Base-by-base conservation (phyloP, 2,888 invertebrate species). In the Ashinkailepas kermadecensis region DNA sequence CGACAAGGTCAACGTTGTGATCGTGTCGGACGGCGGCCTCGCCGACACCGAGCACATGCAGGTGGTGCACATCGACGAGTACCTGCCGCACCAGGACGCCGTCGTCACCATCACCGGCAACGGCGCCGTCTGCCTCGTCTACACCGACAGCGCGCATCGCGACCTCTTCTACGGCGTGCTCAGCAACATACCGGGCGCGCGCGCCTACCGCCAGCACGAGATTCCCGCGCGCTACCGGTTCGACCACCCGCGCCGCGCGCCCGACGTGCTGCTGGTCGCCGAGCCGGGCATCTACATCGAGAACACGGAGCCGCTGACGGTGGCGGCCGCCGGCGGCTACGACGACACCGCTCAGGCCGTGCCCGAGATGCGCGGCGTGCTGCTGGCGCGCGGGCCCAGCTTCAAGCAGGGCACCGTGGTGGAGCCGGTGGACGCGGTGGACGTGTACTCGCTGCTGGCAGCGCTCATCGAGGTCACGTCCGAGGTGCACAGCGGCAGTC, bases 371-470 rank as follows among this genome's bases (percentile, higher is more conserved):
- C 84, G 86, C 81, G 85, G 86, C 70, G 85, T 87, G 70, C 86
- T 87, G 83, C 85, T 87, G 81, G 87, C 85, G 4, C 85, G 84
- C 83, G 87, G 87, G 81, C 86, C 86, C 83, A 86, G 87, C 70
- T 88, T 89, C 84, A 86, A 86, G 81, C 84, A 85, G 79, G 87
- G 87, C 74, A 84, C 85, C 74, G 85, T 86, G 15, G 84, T 85
- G 21, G 84, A 86, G 18, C 87, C 88, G 2, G 87, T 89, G 64
- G 84, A 87, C 64, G 86, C 87, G 78, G 88, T 89, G 59, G 89
- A 89, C 85, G 85, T 89, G 74, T 90, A 90, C 84, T 88, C 88
- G 59, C 85, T 89, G 81, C 86, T 89, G 83, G 87, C 89, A 81
- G 85, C 88, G 82, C 84, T 89, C 9, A 85, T 90, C 56, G 85